Evolutionary conservation across 2,113 vertebrate species (phyloP), one percentile per base, ranked within the genome.

Genomic region (Pygoscelis adeliae): DNA sequence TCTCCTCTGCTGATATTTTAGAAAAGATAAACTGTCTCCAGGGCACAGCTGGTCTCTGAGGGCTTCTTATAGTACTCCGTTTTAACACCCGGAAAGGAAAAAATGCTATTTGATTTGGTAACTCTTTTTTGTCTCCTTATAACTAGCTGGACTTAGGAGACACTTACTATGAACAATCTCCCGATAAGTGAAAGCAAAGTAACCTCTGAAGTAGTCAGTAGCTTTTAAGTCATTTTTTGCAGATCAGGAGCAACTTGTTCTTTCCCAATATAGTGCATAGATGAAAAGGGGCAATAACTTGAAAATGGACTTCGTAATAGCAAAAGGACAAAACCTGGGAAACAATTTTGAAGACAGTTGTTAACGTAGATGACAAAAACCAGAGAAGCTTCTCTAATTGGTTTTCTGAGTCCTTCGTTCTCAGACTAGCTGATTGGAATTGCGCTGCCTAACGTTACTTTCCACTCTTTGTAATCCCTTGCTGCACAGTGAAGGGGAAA

Each of bases 261-360:
- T 62, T 88, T 83, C 30, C 19, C 38, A 7, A 2, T 0, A 0
- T 17, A 38, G 20, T 6, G 5, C 4, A 6, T 2, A 18, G 67
- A 9, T 17, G 10, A 70, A n/a, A 73, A 73, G 29, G 27, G 38
- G 14, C 18, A 77, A 7, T 20, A 90, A 42, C 40, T 92, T 70
- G 34, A 86, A 79, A 61, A 61, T 20, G 4, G 66, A 11, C 5
- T 20, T 66, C 22, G 7, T 62, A 53, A 23, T 30, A 63, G 74
- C 27, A 38, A 52, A 77, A 61, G 27, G 50, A 63, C 46, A 83
- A 84, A 94, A 46, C 38, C 44, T 58, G 77, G 47, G 59, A 78
- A 89, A 58, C 4, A 32, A 19, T 70, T 92, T 20, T 46, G 42
- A 61, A 70, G 38, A 14, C 42, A 26, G 6, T 66, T 62, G 42